Conservation (phyloP, 1,140 invertebrate species). For the Nasonia longicornis region DNA sequence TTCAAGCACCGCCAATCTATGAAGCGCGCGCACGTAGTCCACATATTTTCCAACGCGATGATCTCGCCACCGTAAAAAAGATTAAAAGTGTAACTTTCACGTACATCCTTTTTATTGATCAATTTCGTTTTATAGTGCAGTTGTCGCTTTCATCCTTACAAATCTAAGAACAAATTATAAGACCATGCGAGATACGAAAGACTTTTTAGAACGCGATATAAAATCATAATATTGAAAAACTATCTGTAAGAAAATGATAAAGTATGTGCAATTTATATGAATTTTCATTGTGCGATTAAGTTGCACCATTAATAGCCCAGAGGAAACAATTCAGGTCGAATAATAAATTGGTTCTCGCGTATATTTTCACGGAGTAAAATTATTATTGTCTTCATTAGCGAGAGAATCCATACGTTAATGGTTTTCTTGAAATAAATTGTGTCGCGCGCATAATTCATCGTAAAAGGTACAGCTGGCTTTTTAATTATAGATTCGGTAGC, state of each 20-base stretch:
- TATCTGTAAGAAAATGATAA: too few relatives aligned
- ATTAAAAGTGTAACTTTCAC: background rate
- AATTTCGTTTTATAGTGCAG: background rate
- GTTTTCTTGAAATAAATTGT: background rate
- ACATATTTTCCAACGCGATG: background rate
- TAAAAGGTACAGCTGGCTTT: too few relatives aligned
- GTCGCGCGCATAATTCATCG: too few relatives aligned
- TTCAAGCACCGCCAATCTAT: too few relatives aligned
- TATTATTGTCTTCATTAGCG: background rate
- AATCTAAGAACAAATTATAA: too few relatives aligned
- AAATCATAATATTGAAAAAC: too few relatives aligned
- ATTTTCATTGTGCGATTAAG: too few relatives aligned
- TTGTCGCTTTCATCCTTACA: background rate
- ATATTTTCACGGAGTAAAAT: background rate
- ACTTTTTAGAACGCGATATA: too few relatives aligned
- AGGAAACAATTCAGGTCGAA: background rate
- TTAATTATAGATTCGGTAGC: too few relatives aligned
- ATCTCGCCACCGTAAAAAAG: background rate
- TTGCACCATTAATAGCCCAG: too few relatives aligned
- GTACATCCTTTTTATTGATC: background rate
- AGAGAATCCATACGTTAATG: background rate
- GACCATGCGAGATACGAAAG: too few relatives aligned
- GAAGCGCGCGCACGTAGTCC: background rate
- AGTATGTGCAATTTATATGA: too few relatives aligned
- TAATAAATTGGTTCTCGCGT: background rate